A percentile compares a stretch with the other conserved stretches of the same genome.
Conservation (phyloP, 2,888 invertebrate genomes). For the Cheiracanthium punctorium region DNA sequence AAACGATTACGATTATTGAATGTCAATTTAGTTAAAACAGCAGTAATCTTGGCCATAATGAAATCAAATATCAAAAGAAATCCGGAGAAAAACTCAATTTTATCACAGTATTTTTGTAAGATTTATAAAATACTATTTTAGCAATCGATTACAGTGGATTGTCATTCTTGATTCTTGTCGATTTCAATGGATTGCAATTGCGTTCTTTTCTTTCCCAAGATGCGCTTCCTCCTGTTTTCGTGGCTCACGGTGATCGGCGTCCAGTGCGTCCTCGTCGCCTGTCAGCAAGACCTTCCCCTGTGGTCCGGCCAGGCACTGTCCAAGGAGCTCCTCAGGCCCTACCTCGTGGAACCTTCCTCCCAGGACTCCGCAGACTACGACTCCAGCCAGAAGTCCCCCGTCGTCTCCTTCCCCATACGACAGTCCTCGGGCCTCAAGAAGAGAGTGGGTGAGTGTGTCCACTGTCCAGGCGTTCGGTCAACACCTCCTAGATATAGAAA, state of each 20-base stretch:
- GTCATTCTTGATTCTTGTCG: too few relatives aligned
- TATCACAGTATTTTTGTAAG: too few relatives aligned
- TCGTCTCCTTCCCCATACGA: background rate
- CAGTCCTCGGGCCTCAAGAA: constrained; percentile 33
- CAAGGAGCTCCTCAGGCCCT: constrained; percentile 48
- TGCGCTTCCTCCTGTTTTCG: constrained; percentile 39
- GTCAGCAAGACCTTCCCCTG: constrained; percentile 54
- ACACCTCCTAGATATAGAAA: too few relatives aligned
- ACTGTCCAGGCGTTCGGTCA: too few relatives aligned
- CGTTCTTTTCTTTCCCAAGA: background rate
- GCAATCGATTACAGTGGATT: too few relatives aligned
- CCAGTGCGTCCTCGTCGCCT: constrained; percentile 23
- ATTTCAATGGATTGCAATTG: too few relatives aligned
- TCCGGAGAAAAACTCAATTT: too few relatives aligned
- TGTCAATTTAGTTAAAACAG: too few relatives aligned
- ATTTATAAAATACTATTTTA: too few relatives aligned
- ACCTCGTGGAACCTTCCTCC: constrained; percentile 21
- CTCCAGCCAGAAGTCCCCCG: background rate
- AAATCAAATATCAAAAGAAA: too few relatives aligned
- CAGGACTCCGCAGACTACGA: constrained; percentile 48
- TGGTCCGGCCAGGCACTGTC: constrained; percentile 43
- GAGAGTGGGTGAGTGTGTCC: constrained; percentile 66
- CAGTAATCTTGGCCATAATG: too few relatives aligned
- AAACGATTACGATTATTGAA: too few relatives aligned
- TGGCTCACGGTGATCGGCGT: constrained; percentile 32